Evolutionary conservation across 2,797 vertebrate species (phyloP).

Genomic region (Psittacula derbiana): DNA sequence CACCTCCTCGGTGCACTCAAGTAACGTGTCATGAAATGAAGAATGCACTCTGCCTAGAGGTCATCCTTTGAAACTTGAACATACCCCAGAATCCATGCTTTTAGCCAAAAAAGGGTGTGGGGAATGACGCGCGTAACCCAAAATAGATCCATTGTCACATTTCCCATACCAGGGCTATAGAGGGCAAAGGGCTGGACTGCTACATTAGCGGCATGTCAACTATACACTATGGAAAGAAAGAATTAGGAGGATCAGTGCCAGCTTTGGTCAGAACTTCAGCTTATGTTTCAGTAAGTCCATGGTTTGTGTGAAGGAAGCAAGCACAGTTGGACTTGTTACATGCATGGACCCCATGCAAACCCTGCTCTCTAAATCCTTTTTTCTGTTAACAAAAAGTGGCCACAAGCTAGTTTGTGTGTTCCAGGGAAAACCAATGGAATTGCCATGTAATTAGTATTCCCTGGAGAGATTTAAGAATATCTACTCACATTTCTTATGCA

Average conservation of each 20-base stretch:
- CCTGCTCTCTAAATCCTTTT: not conserved
- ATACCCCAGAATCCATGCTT: not conserved
- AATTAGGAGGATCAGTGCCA: not conserved
- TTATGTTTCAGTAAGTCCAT: not conserved
- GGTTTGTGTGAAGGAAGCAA: not conserved
- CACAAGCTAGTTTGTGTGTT: not conserved
- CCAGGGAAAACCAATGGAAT: not conserved
- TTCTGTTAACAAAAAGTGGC: not conserved
- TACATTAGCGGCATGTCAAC: not conserved
- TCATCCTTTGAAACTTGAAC: not conserved
- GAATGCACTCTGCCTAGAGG: not conserved
- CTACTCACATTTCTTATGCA: not conserved
- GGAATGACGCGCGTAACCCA: not conserved
- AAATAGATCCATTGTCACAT: not conserved
- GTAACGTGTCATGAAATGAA: not conserved
- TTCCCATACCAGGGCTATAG: not conserved
- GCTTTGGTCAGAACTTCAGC: not conserved
- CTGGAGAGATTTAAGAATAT: not conserved
- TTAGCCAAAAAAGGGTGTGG: not conserved
- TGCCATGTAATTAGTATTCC: not conserved
- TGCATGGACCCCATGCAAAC: not conserved
- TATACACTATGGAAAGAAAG: not conserved
- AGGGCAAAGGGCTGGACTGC: not conserved
- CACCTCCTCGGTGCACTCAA: not conserved
- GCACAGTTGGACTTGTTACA: not conserved